A percentile compares a stretch with the other conserved stretches of the same genome.
phyloP scores from a whole-genome alignment of 2,888 invertebrate genomes.

The Tetragonula carbonaria region DNA sequence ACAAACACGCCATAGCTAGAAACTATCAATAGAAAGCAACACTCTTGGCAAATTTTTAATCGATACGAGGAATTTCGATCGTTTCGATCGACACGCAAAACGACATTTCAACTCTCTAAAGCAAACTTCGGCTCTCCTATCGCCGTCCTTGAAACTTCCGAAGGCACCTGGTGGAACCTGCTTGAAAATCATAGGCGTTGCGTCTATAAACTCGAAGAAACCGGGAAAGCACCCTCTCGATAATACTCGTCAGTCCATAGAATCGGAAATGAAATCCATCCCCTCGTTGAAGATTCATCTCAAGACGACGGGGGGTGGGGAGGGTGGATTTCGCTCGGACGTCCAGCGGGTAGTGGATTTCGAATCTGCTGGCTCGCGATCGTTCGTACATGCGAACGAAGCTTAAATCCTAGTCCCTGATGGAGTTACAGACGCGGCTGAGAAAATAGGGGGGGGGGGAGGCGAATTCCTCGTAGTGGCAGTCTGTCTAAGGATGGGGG shows the following conservation, averaged over 20 bases:
- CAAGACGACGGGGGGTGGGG: neutral
- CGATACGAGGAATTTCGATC: neutral
- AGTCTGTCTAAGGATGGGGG: constrained; percentile 5
- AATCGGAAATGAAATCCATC: neutral
- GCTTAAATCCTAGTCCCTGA: constrained; percentile 65
- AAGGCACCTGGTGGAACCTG: neutral
- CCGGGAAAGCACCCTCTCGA: neutral
- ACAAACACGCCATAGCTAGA: no score
- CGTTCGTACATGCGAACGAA: constrained; percentile 66
- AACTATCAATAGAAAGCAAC: no score
- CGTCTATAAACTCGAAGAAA: neutral
- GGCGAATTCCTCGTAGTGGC: neutral
- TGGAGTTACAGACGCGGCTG: constrained; percentile 60
- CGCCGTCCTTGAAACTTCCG: neutral
- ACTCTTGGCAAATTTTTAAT: no score
- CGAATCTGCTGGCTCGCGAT: constrained; percentile 53
- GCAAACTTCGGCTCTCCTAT: neutral
- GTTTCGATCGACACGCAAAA: neutral
- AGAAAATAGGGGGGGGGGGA: neutral
- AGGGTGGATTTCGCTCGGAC: constrained; percentile 31
- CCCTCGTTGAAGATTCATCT: constrained; percentile 34
- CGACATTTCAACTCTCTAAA: neutral
- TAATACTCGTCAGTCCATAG: neutral
- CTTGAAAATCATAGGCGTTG: neutral
- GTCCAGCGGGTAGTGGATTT: constrained; percentile 25